These are phyloP conservation scores for Chironomus striatipennis DNA, from an alignment of 1,140 invertebrate genomes.

Conservation along the genomic window DNA sequence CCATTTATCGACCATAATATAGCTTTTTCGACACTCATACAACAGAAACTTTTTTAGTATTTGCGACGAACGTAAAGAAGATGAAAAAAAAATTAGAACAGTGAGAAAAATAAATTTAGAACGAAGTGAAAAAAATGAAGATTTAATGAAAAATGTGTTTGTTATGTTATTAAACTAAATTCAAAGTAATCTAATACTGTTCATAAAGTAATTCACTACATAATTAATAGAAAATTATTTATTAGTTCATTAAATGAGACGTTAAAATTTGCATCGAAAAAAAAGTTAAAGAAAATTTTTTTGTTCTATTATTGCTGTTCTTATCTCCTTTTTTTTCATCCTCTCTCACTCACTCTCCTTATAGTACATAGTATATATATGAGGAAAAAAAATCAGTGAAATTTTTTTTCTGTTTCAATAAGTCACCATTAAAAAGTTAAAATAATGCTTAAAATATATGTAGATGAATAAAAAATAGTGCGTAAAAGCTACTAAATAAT, in stretches of 20 bases:
- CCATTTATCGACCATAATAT: not conserved
- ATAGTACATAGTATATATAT: not conserved
- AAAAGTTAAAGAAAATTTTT: conserved; percentile 10
- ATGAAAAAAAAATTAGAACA: conserved; percentile 14
- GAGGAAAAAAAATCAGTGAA: not conserved
- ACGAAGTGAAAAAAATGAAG: conserved; percentile 3
- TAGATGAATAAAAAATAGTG: not conserved
- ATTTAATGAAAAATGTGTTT: conserved; percentile 11
- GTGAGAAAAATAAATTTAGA: conserved; percentile 11
- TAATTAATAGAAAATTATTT: conserved; percentile 4
- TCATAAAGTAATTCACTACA: not conserved
- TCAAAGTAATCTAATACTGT: conserved; percentile 11
- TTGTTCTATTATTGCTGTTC: conserved; percentile 13
- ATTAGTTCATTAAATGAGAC: not conserved
- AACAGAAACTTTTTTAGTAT: not conserved
- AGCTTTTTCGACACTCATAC: not conserved
- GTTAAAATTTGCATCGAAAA: not conserved
- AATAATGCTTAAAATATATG: not conserved
- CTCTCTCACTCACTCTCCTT: not conserved
- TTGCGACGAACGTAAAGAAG: not conserved
- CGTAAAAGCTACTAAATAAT: not conserved
- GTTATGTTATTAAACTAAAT: conserved; percentile 1
- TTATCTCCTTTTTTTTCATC: not conserved
- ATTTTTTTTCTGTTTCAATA: not conserved
- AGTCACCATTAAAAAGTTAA: conserved; percentile 22